Evolutionary conservation across 2,888 invertebrate genomes (phyloP).

Genomic region (Apoda limacodes): DNA sequence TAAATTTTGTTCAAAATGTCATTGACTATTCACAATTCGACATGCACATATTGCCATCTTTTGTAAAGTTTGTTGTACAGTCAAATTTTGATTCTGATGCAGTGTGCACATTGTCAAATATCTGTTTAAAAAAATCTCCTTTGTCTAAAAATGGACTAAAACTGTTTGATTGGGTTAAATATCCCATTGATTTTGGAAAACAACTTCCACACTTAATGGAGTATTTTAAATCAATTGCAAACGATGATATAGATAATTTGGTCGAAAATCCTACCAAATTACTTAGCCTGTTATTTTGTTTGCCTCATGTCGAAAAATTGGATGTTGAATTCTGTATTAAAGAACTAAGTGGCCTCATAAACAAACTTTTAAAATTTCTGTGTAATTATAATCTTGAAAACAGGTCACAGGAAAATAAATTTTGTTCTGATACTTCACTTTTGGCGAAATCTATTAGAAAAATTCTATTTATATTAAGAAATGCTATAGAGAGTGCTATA

Average conservation of each 20-base stretch:
- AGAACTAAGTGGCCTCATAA: slow-evolving; percentile 40
- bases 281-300: slow-evolving; percentile 60
- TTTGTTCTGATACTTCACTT: slow-evolving; percentile 37
- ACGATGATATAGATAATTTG: slow-evolving; percentile 40
- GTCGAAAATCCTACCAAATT: slow-evolving; percentile 47
- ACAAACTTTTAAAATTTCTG: slow-evolving; percentile 34
- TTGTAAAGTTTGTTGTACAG: slow-evolving; percentile 70
- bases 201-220: slow-evolving; percentile 44
- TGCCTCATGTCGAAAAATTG: slow-evolving; percentile 67
- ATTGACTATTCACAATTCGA: slow-evolving; percentile 78
- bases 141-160: slow-evolving; percentile 70
- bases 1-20: slow-evolving; percentile 75
- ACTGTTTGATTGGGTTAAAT: slow-evolving; percentile 74
- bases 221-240: slow-evolving; percentile 38
- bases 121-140: slow-evolving; percentile 76
- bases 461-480: slow-evolving; percentile 66
- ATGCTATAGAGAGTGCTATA: slow-evolving; percentile 69
- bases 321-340: slow-evolving; percentile 40
- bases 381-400: slow-evolving; percentile 40
- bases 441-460: slow-evolving; percentile 44
- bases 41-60: slow-evolving; percentile 75
- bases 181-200: slow-evolving; percentile 71
- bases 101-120: slow-evolving; percentile 72
- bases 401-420: slow-evolving; percentile 32
- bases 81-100: slow-evolving; percentile 63